Base-by-base conservation (phyloP, 1,140 invertebrate species). In the Phthorimaea operculella region DNA sequence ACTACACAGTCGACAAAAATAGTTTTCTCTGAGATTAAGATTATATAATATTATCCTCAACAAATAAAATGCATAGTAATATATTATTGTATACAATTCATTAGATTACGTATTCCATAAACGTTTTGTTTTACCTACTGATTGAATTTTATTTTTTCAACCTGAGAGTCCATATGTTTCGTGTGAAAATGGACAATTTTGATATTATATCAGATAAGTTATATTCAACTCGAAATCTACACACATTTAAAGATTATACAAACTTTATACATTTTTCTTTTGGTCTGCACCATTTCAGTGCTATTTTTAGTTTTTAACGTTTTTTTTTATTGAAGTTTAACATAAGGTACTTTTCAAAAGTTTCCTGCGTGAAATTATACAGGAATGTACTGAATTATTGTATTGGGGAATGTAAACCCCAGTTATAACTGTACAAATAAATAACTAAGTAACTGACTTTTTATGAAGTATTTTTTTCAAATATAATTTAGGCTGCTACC, bases 11-110 rank as follows among this genome's bases (percentile, higher is more conserved):
- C 21, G 21, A 28, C 21, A 28, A 28, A 28, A 28, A 28, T 28
- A 28, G 21, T 28, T 28, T 28, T 28, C 21, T 28, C 21, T 28
- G 21, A 28, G 21, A 28, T 28, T 28, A 28, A 28, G 21, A 28
- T 28, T 28, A 28, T 28, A 28, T 28, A 28, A 28, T 28, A 28
- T 28, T 28, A 4, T 28, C 21, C 21, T 28, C 21, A 28, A 47
- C 15, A 47, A 47, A 47, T 47, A 17, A 15, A 47, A 47, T 47
- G 16, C 44, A 47, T 47, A 45, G n/a, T n/a, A n/a, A 42, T 14
- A 42, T 11, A 42, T n/a, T 42, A 42, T 42, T 47, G 16, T 16
- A n/a, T 47, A 16, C 15, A 47, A 47, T 12, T 39, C 10, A n/a
- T 39, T 39, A 39, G 3, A 12, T 47, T 47, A 47, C 44, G 44